Evolutionary conservation across 2,113 vertebrate genomes (phyloP).

Genomic region (Orycteropus afer): DNA sequence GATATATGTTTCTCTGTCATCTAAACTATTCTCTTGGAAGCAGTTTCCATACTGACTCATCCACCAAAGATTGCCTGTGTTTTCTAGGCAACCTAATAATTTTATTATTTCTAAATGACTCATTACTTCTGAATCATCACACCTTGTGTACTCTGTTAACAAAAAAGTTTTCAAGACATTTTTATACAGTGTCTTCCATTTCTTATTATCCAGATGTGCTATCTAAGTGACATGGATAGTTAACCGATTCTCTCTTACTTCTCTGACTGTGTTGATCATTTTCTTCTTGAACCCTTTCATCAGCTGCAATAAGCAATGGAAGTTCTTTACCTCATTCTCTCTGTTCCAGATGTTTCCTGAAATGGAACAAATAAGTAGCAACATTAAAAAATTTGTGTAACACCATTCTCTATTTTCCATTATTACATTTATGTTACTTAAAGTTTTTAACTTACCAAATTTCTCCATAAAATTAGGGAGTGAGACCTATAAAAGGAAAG

Average conservation of each 20-base stretch:
- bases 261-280: constrained; percentile 33
- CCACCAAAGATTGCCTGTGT: constrained; percentile 53
- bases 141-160: constrained; percentile 59
- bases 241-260: background rate
- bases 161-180: constrained; percentile 44
- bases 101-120: constrained; percentile 76
- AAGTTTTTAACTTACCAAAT: constrained; percentile 43
- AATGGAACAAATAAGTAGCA: constrained; percentile 55
- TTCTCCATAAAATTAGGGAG: constrained; percentile 61
- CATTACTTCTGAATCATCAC: constrained; percentile 76
- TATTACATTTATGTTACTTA: constrained; percentile 43
- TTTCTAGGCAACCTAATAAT: constrained; percentile 72
- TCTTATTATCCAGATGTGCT: constrained; percentile 12
- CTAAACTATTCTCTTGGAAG: constrained; percentile 59
- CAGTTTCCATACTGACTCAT: constrained; percentile 76
- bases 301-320: constrained; percentile 53
- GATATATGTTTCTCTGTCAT: constrained; percentile 52
- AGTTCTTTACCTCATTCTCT: constrained; percentile 67
- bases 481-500: constrained; percentile 41
- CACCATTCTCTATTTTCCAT: constrained; percentile 57
- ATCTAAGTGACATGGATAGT: background rate
- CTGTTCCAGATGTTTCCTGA: constrained; percentile 75
- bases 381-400: constrained; percentile 35
- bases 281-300: constrained; percentile 57
- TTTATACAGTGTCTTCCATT: constrained; percentile 35